Conservation (phyloP, 2,888 invertebrate genomes). For the Itoplectis maculator region DNA sequence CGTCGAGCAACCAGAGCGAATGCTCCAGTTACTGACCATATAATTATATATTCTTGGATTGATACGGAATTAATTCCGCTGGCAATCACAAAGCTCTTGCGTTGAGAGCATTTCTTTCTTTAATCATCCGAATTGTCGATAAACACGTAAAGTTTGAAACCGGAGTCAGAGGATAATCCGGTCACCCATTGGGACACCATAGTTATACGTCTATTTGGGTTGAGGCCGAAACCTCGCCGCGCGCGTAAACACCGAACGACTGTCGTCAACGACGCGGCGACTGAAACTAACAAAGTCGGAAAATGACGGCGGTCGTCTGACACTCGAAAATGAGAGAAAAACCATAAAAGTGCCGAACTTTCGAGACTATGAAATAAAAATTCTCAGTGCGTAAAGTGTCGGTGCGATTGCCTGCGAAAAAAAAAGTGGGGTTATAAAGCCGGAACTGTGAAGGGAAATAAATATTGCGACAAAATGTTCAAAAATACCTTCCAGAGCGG, state of each 20-base stretch:
- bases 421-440: constrained; percentile 52
- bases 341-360: background rate
- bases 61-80: background rate
- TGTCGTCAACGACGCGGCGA: constrained; percentile 24
- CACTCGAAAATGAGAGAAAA: background rate
- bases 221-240: constrained; percentile 8
- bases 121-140: background rate
- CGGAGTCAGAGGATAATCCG: background rate
- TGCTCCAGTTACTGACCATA: background rate
- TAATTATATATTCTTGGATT: background rate
- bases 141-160: background rate
- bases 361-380: constrained; percentile 10
- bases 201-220: background rate
- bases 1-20: background rate
- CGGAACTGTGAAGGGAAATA: background rate
- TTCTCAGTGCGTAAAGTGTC: constrained; percentile 1
- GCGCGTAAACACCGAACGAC: constrained; percentile 9
- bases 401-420: no score
- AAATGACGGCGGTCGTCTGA: background rate
- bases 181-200: background rate
- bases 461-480: constrained; percentile 85
- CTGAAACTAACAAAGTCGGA: background rate
- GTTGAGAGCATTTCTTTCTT: background rate
- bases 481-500: constrained; percentile 89
- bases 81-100: background rate